These are phyloP conservation scores for Periophthalmus magnuspinnatus DNA, from an alignment of 2,797 vertebrate species.

Conservation along the genomic window DNA sequence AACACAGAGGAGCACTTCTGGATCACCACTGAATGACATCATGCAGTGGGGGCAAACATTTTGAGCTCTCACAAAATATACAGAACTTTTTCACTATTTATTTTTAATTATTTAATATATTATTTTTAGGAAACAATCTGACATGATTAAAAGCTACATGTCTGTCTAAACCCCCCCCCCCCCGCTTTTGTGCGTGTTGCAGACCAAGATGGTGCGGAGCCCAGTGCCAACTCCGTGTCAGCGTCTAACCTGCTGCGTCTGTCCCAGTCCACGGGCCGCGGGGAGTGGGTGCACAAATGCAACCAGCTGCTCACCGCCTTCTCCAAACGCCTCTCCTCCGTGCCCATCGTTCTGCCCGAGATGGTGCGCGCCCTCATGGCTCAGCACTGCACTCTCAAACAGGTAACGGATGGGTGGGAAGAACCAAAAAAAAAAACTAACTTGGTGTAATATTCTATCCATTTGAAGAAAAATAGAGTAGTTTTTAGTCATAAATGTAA, in stretches of 20 bases:
- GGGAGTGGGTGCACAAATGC: conserved; percentile 83
- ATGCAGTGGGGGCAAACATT: too few relatives aligned
- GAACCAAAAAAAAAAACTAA: too few relatives aligned
- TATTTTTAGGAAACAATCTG: not conserved
- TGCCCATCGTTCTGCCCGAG: conserved; percentile 87
- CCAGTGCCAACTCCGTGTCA: conserved; percentile 86
- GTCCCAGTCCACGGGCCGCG: conserved; percentile 80
- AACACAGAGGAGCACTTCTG: too few relatives aligned
- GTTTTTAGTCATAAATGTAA: too few relatives aligned
- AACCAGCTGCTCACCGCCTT: conserved; percentile 84
- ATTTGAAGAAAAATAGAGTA: too few relatives aligned
- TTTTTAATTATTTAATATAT: too few relatives aligned
- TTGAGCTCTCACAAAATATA: too few relatives aligned
- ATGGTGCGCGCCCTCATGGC: conserved; percentile 84
- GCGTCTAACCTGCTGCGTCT: conserved; percentile 88
- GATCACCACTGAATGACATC: too few relatives aligned
- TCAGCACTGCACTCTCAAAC: conserved; percentile 85
- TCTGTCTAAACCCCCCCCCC: not conserved
- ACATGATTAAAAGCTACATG: not conserved
- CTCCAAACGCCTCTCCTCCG: conserved; percentile 82
- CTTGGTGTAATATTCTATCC: too few relatives aligned
- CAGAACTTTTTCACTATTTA: too few relatives aligned
- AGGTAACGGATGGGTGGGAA: conserved; percentile 66
- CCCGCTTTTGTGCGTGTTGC: conserved; percentile 17
- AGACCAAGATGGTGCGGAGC: conserved; percentile 95